A percentile compares a stretch with the other conserved stretches of the same genome.
Conservation (phyloP, 2,797 vertebrate genomes). For the Loris lydekkerianus region DNA sequence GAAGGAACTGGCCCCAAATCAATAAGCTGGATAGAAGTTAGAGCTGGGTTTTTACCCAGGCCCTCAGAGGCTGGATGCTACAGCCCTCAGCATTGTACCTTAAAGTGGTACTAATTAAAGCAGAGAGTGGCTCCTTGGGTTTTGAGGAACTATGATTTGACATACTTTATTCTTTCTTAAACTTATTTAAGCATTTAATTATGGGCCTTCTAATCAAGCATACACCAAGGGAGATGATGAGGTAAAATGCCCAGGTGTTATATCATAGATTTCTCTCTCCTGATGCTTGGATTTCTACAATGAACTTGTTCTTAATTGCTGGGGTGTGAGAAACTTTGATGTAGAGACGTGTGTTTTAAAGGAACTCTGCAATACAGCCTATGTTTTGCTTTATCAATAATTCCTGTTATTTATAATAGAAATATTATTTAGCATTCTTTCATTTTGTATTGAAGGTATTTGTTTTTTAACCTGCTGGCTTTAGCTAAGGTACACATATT, state of each 20-base stretch:
- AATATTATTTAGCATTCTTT: neutral
- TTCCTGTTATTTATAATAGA: neutral
- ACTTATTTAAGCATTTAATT: constrained; percentile 21
- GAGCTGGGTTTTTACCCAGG: neutral
- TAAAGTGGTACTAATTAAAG: neutral
- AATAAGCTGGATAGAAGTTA: neutral
- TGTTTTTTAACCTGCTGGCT: neutral
- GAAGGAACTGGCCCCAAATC: neutral
- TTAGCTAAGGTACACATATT: neutral
- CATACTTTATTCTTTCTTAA: constrained; percentile 9
- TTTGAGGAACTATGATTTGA: neutral
- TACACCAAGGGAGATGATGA: neutral
- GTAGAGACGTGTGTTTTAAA: neutral
- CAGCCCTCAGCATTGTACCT: neutral
- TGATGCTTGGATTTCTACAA: neutral
- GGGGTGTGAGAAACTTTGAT: neutral
- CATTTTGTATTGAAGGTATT: neutral
- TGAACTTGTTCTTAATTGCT: neutral
- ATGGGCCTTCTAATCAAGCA: neutral
- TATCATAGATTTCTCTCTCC: neutral
- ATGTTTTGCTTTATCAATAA: neutral
- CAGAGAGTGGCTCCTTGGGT: neutral
- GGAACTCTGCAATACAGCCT: neutral
- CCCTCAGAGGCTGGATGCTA: neutral
- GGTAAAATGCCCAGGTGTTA: neutral